Evolutionary conservation across 2,888 invertebrate species (phyloP).

Genomic region (Nasonia oneida): DNA sequence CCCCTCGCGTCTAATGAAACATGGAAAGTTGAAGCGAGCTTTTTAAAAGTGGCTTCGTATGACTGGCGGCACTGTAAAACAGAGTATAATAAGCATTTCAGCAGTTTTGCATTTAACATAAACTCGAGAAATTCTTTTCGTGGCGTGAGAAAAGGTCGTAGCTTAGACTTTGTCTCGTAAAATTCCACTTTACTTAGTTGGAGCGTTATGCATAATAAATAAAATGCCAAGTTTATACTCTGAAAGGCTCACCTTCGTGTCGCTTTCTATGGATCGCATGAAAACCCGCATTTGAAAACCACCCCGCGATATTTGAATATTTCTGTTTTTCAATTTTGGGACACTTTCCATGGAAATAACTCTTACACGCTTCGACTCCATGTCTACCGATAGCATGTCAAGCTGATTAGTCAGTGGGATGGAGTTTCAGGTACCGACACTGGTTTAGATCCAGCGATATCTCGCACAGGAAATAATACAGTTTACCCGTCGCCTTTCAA

Average conservation of each 20-base stretch:
- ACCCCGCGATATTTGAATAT: not conserved
- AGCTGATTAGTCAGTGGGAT: not conserved
- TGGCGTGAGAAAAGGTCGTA: not conserved
- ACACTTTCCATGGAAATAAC: not conserved
- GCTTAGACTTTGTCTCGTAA: slow-evolving; percentile 26
- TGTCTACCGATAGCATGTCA: too few species aligned
- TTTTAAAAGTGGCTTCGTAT: not conserved
- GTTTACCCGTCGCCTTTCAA: too few species aligned
- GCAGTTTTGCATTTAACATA: slow-evolving; percentile 11
- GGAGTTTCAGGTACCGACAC: not conserved
- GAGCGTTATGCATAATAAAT: not conserved
- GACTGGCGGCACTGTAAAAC: not conserved
- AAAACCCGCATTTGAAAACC: not conserved
- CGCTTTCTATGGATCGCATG: not conserved
- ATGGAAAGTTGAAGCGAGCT: not conserved
- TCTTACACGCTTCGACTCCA: too few species aligned
- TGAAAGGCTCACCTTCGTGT: not conserved
- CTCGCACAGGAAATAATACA: not conserved
- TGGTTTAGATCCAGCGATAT: not conserved
- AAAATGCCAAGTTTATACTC: slow-evolving; percentile 11
- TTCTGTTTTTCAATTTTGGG: not conserved
- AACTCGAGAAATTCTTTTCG: not conserved
- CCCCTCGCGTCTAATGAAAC: not conserved
- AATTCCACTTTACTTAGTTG: slow-evolving; percentile 33
- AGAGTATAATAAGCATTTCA: not conserved